Evolutionary conservation across 2,888 invertebrate genomes (phyloP).

Genomic region (Argyresthia goedartella): DNA sequence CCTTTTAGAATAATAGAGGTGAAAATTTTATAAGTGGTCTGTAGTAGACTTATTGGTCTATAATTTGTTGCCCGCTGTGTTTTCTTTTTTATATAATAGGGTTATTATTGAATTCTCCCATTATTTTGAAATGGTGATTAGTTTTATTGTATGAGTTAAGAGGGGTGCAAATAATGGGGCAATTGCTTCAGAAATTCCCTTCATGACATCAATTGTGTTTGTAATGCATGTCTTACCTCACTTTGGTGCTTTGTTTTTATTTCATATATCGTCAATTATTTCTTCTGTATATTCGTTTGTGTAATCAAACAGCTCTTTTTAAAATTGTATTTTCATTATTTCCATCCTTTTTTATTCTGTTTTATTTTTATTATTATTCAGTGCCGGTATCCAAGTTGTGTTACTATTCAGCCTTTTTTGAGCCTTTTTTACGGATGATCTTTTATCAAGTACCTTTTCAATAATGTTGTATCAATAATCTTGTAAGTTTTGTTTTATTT

Average conservation of each 20-base stretch:
- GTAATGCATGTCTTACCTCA: neutral
- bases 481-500: too few relatives aligned
- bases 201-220: neutral
- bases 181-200: neutral
- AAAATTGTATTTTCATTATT: neutral
- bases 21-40: too few relatives aligned
- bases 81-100: conserved; percentile 5
- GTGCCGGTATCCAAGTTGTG: too few relatives aligned
- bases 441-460: neutral
- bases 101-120: conserved; percentile 2
- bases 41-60: conserved; percentile 7
- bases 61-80: conserved; percentile 2
- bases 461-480: too few relatives aligned
- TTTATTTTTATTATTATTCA: neutral
- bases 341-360: neutral
- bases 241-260: neutral
- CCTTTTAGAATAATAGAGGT: too few relatives aligned
- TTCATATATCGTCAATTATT: neutral
- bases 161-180: neutral
- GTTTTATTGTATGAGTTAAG: neutral
- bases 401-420: neutral
- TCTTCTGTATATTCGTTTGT: neutral
- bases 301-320: neutral
- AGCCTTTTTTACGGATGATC: neutral
- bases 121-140: neutral